Conservation (phyloP, 1,140 invertebrate species). For the Anastrepha ludens region DNA sequence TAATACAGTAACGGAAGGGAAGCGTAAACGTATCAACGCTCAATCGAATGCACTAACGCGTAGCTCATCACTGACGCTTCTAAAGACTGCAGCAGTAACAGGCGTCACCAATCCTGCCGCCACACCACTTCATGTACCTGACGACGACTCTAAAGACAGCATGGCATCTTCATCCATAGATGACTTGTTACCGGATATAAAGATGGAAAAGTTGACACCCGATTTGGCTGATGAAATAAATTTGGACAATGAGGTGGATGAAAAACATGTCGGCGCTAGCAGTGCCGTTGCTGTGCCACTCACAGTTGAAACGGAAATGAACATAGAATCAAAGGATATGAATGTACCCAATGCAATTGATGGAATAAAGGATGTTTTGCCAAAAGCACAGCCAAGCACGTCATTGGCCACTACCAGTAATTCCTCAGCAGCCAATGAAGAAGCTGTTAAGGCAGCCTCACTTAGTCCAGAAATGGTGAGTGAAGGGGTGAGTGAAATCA, state of each 20-base stretch:
- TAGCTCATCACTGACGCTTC: slow-evolving; percentile 61
- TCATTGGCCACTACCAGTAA: slow-evolving; percentile 13
- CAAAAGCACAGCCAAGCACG: not conserved
- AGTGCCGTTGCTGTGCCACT: slow-evolving; percentile 24
- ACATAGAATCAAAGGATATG: not conserved
- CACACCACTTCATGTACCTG: slow-evolving; percentile 55
- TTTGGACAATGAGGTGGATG: not conserved
- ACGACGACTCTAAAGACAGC: slow-evolving; percentile 72
- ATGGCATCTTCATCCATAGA: slow-evolving; percentile 68
- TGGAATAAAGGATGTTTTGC: slow-evolving; percentile 10
- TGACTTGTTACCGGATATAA: slow-evolving; percentile 66
- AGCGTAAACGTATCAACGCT: slow-evolving; percentile 63
- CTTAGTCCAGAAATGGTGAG: slow-evolving; percentile 70
- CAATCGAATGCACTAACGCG: slow-evolving; percentile 58
- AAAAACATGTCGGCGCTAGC: not conserved
- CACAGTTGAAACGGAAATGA: slow-evolving; percentile 24
- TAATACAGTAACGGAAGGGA: slow-evolving; percentile 23
- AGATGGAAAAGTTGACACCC: slow-evolving; percentile 64
- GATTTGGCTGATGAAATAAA: slow-evolving; percentile 57
- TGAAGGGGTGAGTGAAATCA: slow-evolving; percentile 69
- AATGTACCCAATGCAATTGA: not conserved
- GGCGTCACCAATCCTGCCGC: slow-evolving; percentile 9
- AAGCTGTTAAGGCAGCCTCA: slow-evolving; percentile 65
- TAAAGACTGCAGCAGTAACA: slow-evolving; percentile 60
- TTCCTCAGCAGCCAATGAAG: slow-evolving; percentile 2